Evolutionary conservation across 2,888 invertebrate species (phyloP), one percentile per base, ranked within the genome.

Genomic region (Celastrina argiolus): DNA sequence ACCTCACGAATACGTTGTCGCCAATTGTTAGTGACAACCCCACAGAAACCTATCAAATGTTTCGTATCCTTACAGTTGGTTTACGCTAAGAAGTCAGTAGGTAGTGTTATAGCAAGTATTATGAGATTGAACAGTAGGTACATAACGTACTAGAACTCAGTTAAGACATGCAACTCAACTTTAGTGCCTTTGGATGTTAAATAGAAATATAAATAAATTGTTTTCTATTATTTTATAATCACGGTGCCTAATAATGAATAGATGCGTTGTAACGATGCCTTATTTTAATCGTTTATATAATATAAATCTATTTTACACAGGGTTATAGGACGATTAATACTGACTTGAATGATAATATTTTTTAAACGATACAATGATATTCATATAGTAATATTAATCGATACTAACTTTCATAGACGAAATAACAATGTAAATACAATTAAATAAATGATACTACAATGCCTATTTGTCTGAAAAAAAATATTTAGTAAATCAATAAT

Each of bases 151-250:
- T 14, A 56, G 28, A 26, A 26, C 56, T 56, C 56, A 56, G 56
- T 14, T 5, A 36, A 18, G 10, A 31, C n/a, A 31, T 59, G 18
- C 18, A 18, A 36, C 59, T 63, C 58, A 18, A 28, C 51, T 63
- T 63, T 56, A 66, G 69, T 70, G 67, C 67, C 67, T 69, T 66
- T 63, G 36, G 59, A 45, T 45, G 65, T 51, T 63, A 69, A 36
- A 63, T 66, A 41, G 56, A 64, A 56, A n/a, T 64, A 51, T 51
- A 31, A 56, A 34, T 56, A 51, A 14, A 42, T 28, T 39, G 14
- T 7, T 64, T 51, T 63, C 39, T 31, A 39, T 36, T 45, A 58
- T 65, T 28, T 66, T 56, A 36, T 26, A 59, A 66, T 34, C 58
- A 59, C 45, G 59, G 65, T 66, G 65, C 65, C 59, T 66, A 66